Conservation (phyloP, 2,113 vertebrate genomes). For the Piliocolobus tephrosceles region DNA sequence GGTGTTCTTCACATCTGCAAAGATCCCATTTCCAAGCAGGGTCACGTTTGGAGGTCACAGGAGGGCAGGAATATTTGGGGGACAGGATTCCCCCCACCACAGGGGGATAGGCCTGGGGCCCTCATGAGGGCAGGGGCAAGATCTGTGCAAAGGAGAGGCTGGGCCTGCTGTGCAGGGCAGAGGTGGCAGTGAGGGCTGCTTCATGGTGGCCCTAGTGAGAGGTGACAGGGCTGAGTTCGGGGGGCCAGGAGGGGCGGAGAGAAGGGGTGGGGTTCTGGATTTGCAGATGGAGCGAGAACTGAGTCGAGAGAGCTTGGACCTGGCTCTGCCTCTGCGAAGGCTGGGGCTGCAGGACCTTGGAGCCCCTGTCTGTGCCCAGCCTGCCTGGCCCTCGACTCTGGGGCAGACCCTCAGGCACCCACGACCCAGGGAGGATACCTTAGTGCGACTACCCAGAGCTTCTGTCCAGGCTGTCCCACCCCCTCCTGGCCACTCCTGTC, state of each 20-base stretch:
- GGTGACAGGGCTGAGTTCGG: too few relatives aligned
- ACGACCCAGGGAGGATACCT: not conserved
- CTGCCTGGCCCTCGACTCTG: not conserved
- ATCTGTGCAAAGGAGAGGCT: not conserved
- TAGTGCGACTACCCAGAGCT: not conserved
- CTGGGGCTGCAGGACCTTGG: not conserved
- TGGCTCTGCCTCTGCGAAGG: not conserved
- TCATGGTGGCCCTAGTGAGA: not conserved
- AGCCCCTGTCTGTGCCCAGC: not conserved
- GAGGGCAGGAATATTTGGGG: not conserved
- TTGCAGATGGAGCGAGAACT: not conserved
- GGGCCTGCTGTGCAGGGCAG: not conserved
- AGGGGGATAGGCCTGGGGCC: not conserved
- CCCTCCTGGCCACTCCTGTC: too few relatives aligned
- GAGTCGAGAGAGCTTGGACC: not conserved
- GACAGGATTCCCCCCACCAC: not conserved
- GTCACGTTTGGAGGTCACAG: too few relatives aligned
- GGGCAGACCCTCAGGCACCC: not conserved
- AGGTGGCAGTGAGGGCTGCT: too few relatives aligned
- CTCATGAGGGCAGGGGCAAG: too few relatives aligned
- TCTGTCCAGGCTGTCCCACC: rapidly evolving
- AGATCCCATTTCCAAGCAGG: not conserved
- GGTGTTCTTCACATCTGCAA: not conserved
- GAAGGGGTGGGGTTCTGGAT: not conserved
- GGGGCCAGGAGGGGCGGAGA: rapidly evolving